Evolutionary conservation across 2,113 vertebrate species (phyloP), one percentile per base, ranked within the genome.

Genomic region (Micronisus gabar): DNA sequence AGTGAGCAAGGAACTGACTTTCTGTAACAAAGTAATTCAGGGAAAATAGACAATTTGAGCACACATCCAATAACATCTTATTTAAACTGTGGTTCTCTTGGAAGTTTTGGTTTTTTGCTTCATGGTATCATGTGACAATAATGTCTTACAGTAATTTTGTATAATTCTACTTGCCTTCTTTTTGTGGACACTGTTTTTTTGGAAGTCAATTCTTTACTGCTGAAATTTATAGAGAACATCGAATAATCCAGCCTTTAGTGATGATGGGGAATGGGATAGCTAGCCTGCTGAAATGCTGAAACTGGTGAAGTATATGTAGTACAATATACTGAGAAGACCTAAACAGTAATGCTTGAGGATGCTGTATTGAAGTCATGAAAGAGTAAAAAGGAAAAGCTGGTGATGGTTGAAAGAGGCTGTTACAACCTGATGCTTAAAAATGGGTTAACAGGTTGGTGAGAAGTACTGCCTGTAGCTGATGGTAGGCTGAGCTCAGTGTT

Each of bases 101-200:
- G 5, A 62, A 34, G 15, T 13, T 75, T 80, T 20, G 27, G 0
- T 2, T 15, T 23, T 89, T 92, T 80, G 32, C 32, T 86, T 78
- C 61, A 38, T 14, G 55, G 3, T 61, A 53, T 65, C 40, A 81
- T 75, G 6, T 70, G 53, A 45, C 8, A 15, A 38, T 62, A 21
- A 61, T 55, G 20, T 55, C 40, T 79, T 43, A 12, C 2, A 12
- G 34, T 72, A 59, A 52, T 90, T 80, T 76, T 68, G 9, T 52
- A 1, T 76, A 19, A 26, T 29, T 70, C n/a, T 66, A 19, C 15
- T 80, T 75, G 41, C 25, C 2, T 19, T 16, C 29, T 84, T 83
- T 80, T 47, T 58, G 18, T 43, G n/a, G 29, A 14, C 0, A 0
- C 14, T 63, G 9, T 1, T 50, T 85, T 71, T 47, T 62, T 0